phyloP scores from a whole-genome alignment of 2,888 invertebrate genomes.

The Atrina japonica region DNA sequence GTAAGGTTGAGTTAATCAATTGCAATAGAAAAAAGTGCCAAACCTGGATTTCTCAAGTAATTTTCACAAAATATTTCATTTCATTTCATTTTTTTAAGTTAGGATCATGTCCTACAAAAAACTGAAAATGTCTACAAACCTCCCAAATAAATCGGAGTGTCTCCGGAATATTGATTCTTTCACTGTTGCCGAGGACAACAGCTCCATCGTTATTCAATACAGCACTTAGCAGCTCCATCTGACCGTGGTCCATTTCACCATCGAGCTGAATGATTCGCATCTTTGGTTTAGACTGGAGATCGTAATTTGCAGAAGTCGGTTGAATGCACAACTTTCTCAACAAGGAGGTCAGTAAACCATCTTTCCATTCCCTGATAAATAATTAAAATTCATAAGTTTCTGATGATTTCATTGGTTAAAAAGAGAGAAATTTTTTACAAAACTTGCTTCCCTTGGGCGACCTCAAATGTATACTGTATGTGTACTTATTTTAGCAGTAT shows the following conservation, averaged over 20 bases:
- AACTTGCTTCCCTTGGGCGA: too few species aligned
- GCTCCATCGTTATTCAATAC: constrained; percentile 72
- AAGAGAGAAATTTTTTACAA: background rate
- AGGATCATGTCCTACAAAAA: too few species aligned
- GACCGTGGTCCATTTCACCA: constrained; percentile 76
- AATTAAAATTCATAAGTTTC: too few species aligned
- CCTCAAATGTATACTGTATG: too few species aligned
- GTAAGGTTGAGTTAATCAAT: too few species aligned
- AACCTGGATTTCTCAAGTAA: too few species aligned
- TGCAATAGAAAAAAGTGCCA: too few species aligned
- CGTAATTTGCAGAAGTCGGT: constrained; percentile 55
- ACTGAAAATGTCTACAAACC: constrained; percentile 60
- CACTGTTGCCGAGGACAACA: constrained; percentile 78
- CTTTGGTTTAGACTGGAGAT: constrained; percentile 59
- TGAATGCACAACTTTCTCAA: constrained; percentile 76
- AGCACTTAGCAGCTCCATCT: constrained; percentile 76
- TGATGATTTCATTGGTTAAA: too few species aligned
- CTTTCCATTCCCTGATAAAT: constrained; percentile 76
- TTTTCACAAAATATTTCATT: too few species aligned
- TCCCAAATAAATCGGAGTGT: constrained; percentile 79
- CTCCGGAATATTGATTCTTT: constrained; percentile 73
- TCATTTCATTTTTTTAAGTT: too few species aligned
- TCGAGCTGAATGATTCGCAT: constrained; percentile 79
- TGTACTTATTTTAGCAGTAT: too few species aligned
- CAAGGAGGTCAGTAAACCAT: constrained; percentile 75